Evolutionary conservation across 2,888 invertebrate genomes (phyloP).

Genomic region (Latrodectus hesperus): DNA sequence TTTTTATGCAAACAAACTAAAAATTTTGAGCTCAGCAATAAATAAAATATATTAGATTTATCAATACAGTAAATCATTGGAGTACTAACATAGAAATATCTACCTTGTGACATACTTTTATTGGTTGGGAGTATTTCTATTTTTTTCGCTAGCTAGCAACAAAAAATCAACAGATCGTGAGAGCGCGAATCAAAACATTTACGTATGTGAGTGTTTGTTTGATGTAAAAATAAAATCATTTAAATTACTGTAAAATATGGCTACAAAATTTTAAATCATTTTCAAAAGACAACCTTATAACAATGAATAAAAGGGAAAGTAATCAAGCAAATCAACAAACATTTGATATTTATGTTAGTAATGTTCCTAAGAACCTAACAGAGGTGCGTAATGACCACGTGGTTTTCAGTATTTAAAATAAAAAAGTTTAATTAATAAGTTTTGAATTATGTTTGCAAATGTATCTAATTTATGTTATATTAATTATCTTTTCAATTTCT

Average conservation of each 20-base stretch:
- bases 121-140: no score
- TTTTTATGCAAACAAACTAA: no score
- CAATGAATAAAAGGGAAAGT: slow-evolving; percentile 31
- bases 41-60: no score
- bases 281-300: background rate
- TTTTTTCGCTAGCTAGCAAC: no score
- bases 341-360: slow-evolving; percentile 48
- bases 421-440: no score
- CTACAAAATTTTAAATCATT: background rate
- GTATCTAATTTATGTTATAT: no score
- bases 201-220: background rate
- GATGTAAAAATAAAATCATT: background rate
- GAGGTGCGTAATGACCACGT: slow-evolving; percentile 26
- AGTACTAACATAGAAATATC: no score
- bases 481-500: no score
- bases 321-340: slow-evolving; percentile 20
- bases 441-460: no score
- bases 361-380: slow-evolving; percentile 33
- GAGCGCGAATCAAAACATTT: slow-evolving; percentile 20
- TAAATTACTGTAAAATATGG: background rate
- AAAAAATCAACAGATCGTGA: background rate
- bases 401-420: background rate
- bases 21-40: no score
- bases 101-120: no score
- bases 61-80: no score